Conservation (phyloP, 2,113 vertebrate genomes). For the Cebidichthys violaceus region DNA sequence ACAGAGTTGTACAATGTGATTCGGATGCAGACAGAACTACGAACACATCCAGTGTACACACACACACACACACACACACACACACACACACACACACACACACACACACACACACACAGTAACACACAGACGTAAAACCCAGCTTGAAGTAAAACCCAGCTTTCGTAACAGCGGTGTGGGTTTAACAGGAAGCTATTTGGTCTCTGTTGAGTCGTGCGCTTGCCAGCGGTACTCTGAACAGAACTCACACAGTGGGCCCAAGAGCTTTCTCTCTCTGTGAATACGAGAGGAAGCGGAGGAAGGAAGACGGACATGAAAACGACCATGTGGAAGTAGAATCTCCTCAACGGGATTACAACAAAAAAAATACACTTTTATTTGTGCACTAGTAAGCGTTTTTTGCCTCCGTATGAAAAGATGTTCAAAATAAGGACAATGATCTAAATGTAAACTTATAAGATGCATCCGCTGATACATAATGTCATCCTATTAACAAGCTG, state of each 20-base stretch:
- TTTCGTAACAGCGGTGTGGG: constrained; percentile 51
- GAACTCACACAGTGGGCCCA: constrained; percentile 42
- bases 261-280: constrained; percentile 45
- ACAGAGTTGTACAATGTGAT: neutral
- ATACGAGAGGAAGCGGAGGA: constrained; percentile 40
- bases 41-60: neutral
- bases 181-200: constrained; percentile 61
- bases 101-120: neutral
- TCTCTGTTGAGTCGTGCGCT: constrained; percentile 49
- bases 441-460: neutral
- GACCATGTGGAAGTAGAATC: constrained; percentile 21
- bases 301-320: constrained; percentile 51
- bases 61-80: no score
- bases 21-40: neutral
- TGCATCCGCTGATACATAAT: neutral
- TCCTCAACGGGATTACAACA: neutral
- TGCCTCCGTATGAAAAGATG: neutral
- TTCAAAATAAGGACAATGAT: neutral
- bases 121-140: constrained; percentile 11
- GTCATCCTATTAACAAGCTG: neutral
- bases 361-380: neutral
- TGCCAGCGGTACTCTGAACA: constrained; percentile 35
- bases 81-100: neutral
- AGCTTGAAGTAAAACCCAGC: constrained; percentile 20
- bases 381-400: neutral